Conservation (phyloP, 2,888 invertebrate species). For the Yponomeuta plumbellus region DNA sequence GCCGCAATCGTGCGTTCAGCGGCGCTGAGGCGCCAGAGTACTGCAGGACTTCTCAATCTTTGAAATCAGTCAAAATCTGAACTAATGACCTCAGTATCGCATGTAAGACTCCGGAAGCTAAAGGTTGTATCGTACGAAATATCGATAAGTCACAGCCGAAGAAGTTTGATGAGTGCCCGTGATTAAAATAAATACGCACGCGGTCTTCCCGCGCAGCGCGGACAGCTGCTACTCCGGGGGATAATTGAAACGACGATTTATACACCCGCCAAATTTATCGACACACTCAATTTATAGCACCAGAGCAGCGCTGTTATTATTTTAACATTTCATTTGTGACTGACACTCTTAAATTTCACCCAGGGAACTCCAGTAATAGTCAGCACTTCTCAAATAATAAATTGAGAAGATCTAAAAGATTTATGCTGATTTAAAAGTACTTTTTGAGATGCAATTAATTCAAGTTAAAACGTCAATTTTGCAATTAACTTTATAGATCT, state of each 20-base stretch:
- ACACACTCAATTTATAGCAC: conserved; percentile 60
- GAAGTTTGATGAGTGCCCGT: conserved; percentile 50
- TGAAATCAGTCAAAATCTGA: neutral
- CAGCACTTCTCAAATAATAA: neutral
- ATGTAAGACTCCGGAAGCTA: conserved; percentile 30
- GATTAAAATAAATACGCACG: conserved; percentile 71
- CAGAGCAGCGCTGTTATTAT: conserved; percentile 35
- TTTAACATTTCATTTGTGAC: conserved; percentile 35
- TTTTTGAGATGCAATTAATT: neutral
- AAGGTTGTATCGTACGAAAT: conserved; percentile 48
- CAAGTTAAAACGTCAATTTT: conserved; percentile 12
- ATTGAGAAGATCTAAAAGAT: neutral
- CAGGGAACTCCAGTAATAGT: conserved; percentile 16
- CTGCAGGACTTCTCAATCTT: neutral
- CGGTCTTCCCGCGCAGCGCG: conserved; percentile 45
- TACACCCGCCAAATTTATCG: conserved; percentile 71
- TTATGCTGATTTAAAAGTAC: neutral
- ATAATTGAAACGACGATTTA: conserved; percentile 75
- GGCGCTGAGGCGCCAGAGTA: conserved; percentile 39
- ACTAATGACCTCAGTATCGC: conserved; percentile 15
- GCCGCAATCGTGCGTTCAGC: conserved; percentile 42
- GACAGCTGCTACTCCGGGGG: conserved; percentile 67
- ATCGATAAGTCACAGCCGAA: conserved; percentile 49
- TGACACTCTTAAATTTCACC: conserved; percentile 25
- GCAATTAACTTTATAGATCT: conserved; percentile 37